Evolutionary conservation across 2,888 invertebrate species (phyloP), one percentile per base, ranked within the genome.

Genomic region (Drosophila fungiperda): DNA sequence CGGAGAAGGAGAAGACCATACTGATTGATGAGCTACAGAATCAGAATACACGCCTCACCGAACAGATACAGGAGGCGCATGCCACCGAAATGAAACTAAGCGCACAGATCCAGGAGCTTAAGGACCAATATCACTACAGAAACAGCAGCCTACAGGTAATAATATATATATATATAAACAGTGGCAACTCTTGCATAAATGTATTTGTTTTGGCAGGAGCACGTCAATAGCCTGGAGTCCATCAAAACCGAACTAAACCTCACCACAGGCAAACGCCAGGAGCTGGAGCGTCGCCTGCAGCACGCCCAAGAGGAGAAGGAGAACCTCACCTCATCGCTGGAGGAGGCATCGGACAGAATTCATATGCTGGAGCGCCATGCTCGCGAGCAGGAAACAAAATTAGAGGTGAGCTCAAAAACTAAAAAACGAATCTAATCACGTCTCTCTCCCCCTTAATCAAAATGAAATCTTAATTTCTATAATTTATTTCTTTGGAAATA

Each of bases 261-360:
- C 87, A 95, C 98, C 76, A 95, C 96, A 36, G 97, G 97, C 84
- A 97, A 97, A 92, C 97, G 96, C 90, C 94, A 95, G 63, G 98
- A 98, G 83, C 93, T 99, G 83, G 98, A 99, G 92, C 95, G 96
- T 91, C 94, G 97, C 87, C 94, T 98, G 75, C 95, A 96, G 74
- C 94, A 95, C 75, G 94, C 97, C 9, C 95, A 96, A 20, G 95
- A 96, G 70, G 98, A 99, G 93, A 95, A 98, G 82, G 97, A 98
- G 73, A 95, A 95, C 73, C 94, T 98, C 61, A 94, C 95, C 59
- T 95, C 96, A 59, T 96, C 97, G 70, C 94, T 98, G 67, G 98
- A 99, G 77, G 98, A 98, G 93, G 97, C 98, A 45, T 96, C 97
- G 63, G 98, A 98, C 93, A 95, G 97, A 91, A 97, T 98, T 87